Conservation (phyloP, 2,797 vertebrate species). For the Lepidocolaptes lacrymiger region DNA sequence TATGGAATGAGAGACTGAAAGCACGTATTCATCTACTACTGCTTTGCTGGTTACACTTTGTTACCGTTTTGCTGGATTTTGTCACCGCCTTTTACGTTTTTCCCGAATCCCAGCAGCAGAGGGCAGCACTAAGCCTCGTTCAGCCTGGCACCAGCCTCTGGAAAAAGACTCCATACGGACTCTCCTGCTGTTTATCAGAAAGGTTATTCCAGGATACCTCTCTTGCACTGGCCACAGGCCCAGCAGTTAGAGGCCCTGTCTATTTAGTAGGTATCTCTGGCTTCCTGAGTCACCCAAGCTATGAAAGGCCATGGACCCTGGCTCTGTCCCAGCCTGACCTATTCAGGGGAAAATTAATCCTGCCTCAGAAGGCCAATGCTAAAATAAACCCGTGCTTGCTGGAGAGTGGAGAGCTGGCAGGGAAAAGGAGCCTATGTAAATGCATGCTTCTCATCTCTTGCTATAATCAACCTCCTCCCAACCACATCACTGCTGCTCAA, state of each 20-base stretch:
- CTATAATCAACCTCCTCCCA: not conserved
- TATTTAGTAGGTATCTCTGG: constrained; percentile 14
- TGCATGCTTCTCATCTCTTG: not conserved
- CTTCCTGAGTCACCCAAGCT: constrained; percentile 26
- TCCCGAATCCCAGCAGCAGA: not conserved
- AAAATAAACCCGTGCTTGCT: constrained; percentile 57
- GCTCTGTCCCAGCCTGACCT: constrained; percentile 30
- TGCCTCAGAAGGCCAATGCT: constrained; percentile 60
- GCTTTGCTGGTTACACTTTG: not conserved
- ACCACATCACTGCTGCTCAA: not conserved
- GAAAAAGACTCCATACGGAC: not conserved
- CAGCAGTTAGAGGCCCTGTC: not conserved
- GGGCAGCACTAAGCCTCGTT: not conserved
- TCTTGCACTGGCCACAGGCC: not conserved
- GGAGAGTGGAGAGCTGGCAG: not conserved
- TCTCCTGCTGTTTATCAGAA: constrained; percentile 30
- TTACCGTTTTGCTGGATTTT: not conserved
- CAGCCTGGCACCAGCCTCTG: not conserved
- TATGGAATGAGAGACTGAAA: not conserved
- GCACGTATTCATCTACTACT: accelerated
- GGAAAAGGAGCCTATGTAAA: constrained; percentile 14
- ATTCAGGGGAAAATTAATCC: constrained; percentile 69
- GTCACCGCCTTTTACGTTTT: not conserved
- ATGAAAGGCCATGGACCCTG: constrained; percentile 36
- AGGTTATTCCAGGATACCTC: constrained; percentile 44